Evolutionary conservation across 2,113 vertebrate genomes (phyloP).

Genomic region (Cephalopholis sonnerati): DNA sequence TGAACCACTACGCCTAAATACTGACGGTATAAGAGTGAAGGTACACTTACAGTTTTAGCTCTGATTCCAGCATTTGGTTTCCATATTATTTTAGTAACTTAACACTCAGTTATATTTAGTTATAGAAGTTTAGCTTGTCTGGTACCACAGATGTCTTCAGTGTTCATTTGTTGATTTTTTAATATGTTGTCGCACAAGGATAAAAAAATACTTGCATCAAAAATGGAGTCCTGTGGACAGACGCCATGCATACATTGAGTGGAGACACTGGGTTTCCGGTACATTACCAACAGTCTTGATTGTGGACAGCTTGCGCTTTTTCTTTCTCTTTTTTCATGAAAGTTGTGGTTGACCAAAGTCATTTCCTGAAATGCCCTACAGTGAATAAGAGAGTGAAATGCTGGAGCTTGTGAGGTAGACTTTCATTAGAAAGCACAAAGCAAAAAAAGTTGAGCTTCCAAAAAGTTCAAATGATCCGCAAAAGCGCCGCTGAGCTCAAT

Average conservation of each 20-base stretch:
- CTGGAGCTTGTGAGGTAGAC: slow-evolving; percentile 53
- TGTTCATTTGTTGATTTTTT: slow-evolving; percentile 35
- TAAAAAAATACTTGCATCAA: background rate
- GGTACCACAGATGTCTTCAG: background rate
- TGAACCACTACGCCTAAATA: slow-evolving; percentile 50
- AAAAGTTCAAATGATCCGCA: slow-evolving; percentile 42
- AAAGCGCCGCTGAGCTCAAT: slow-evolving; percentile 26
- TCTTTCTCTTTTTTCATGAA: slow-evolving; percentile 57
- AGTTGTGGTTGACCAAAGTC: slow-evolving; percentile 79
- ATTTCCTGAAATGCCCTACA: slow-evolving; percentile 76
- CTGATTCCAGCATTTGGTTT: slow-evolving; percentile 44
- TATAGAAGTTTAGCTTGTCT: slow-evolving; percentile 13
- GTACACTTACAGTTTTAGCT: slow-evolving; percentile 35
- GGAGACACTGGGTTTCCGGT: slow-evolving; percentile 72
- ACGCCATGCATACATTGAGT: slow-evolving; percentile 49
- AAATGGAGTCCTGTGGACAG: slow-evolving; percentile 43
- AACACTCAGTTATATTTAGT: slow-evolving; percentile 32
- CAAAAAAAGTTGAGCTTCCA: slow-evolving; percentile 34
- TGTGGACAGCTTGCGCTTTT: slow-evolving; percentile 47
- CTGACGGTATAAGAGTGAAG: slow-evolving; percentile 29
- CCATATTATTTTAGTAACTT: slow-evolving; percentile 35
- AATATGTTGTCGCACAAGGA: slow-evolving; percentile 7
- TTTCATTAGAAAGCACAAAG: slow-evolving; percentile 60
- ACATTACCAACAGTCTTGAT: slow-evolving; percentile 64
- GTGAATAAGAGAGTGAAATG: slow-evolving; percentile 60